Evolutionary conservation across 1,140 invertebrate species (phyloP), one percentile per base, ranked within the genome.

Genomic region (Triops cancriformis): DNA sequence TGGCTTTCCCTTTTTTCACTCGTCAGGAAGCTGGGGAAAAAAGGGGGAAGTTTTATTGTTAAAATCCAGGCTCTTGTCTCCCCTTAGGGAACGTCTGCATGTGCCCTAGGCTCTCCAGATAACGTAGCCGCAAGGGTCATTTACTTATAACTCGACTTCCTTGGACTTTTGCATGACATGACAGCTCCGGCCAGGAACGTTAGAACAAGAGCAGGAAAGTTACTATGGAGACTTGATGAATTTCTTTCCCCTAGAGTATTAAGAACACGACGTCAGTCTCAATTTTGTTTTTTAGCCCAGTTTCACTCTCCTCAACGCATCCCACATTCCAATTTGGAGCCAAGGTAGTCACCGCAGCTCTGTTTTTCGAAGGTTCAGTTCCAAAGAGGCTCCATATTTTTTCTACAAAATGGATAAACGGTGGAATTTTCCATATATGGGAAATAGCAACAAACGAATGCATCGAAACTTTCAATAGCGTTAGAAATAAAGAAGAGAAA

Each of bases 141-240:
- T 64, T 64, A 64, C 51, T 64, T 64, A 64, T 64, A 64, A 64
- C 10, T 64, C 51, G 51, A 64, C 51, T 64, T 64, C 51, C 51
- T 64, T 64, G 51, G 51, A 64, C 51, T 64, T 64, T 64, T 23
- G 51, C 51, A 64, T 64, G 51, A n/a, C 51, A 64, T 64, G 51
- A 64, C 51, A 64, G 18, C 51, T 14, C 51, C 51, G 51, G 14
- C 51, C 51, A 64, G 51, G 51, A 23, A 18, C 14, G 18, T 18
- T 18, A 64, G 51, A 64, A 64, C 51, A 64, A 23, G 51, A 18
- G 51, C 51, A 18, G 51, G 51, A 64, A 64, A 64, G 51, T 64
- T 64, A 18, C 51, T 64, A 64, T 64, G 51, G 51, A 64, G 51
- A 64, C 51, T 64, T 64, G 51, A 64, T 64, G 51, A 64, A 64